phyloP scores from a whole-genome alignment of 2,113 vertebrate species.

The Arenaria interpres region DNA sequence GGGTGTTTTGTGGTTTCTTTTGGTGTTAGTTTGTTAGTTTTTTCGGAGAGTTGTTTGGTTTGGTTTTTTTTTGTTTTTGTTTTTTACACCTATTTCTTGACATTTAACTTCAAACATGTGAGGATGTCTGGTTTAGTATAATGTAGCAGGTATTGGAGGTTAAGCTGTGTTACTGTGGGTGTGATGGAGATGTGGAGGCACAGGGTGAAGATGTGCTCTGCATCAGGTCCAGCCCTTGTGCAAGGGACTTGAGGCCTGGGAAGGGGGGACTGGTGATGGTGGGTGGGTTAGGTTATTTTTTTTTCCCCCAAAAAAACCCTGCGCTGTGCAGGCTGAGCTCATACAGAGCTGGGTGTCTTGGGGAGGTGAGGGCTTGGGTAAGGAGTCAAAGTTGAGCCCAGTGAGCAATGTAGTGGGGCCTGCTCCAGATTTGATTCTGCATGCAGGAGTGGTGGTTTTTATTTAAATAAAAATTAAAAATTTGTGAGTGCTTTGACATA shows the following conservation, averaged over 20 bases:
- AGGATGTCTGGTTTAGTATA: not conserved
- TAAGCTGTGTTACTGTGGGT: accelerated
- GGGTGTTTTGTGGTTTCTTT: not conserved
- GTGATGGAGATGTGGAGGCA: not conserved
- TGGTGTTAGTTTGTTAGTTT: not conserved
- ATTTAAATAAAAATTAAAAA: not conserved
- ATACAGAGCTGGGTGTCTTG: not conserved
- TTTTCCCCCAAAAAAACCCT: accelerated
- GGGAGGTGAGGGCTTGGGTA: not conserved
- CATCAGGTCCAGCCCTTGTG: not conserved
- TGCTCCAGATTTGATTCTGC: not conserved
- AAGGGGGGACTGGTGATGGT: too few relatives aligned
- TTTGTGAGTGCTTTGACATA: not conserved
- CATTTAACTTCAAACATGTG: accelerated
- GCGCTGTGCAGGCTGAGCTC: not conserved
- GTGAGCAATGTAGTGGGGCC: accelerated
- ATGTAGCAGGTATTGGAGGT: accelerated
- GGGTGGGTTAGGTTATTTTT: not conserved
- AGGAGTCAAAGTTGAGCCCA: not conserved
- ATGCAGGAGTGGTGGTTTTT: not conserved
- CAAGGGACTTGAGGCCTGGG: not conserved
- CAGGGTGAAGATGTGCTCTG: accelerated
- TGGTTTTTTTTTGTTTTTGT: not conserved
- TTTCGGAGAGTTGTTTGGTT: too few relatives aligned
- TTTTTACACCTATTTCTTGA: not conserved